phyloP scores from a whole-genome alignment of 2,797 vertebrate species.

The Rhinichthys osculus region DNA sequence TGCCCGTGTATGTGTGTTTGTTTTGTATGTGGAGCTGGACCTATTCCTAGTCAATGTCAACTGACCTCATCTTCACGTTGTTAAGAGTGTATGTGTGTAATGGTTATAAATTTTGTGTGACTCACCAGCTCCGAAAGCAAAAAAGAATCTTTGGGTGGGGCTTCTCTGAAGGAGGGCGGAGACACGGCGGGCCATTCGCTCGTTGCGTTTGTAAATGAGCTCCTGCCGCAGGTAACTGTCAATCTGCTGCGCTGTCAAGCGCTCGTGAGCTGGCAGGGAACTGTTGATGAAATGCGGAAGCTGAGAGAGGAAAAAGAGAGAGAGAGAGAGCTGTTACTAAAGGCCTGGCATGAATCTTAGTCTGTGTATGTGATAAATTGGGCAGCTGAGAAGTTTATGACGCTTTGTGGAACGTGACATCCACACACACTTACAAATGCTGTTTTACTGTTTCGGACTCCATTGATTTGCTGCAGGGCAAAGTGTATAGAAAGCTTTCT shows the following conservation, averaged over 20 bases:
- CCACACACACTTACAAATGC: conserved; percentile 17
- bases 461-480: conserved; percentile 11
- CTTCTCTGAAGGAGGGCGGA: conserved; percentile 88
- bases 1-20: conserved; percentile 9
- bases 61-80: conserved; percentile 27
- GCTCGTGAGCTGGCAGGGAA: conserved; percentile 91
- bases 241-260: conserved; percentile 92
- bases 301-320: conserved; percentile 74
- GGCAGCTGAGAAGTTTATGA: conserved; percentile 49
- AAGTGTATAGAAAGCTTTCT: background rate
- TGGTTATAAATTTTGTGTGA: conserved; percentile 43
- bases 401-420: conserved; percentile 47
- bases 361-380: conserved; percentile 55
- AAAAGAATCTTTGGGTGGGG: conserved; percentile 92
- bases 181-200: conserved; percentile 94
- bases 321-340: conserved; percentile 18
- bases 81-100: conserved; percentile 52
- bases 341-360: conserved; percentile 10
- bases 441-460: conserved; percentile 28
- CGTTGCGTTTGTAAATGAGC: conserved; percentile 98
- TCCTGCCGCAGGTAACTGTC: conserved; percentile 98
- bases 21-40: conserved; percentile 36
- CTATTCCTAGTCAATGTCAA: conserved; percentile 47
- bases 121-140: conserved; percentile 96
- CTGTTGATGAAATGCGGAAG: conserved; percentile 97